These are phyloP conservation scores for Phrynocephalus vlangalii DNA, from an alignment of 2,797 vertebrate species.

Conservation along the genomic window DNA sequence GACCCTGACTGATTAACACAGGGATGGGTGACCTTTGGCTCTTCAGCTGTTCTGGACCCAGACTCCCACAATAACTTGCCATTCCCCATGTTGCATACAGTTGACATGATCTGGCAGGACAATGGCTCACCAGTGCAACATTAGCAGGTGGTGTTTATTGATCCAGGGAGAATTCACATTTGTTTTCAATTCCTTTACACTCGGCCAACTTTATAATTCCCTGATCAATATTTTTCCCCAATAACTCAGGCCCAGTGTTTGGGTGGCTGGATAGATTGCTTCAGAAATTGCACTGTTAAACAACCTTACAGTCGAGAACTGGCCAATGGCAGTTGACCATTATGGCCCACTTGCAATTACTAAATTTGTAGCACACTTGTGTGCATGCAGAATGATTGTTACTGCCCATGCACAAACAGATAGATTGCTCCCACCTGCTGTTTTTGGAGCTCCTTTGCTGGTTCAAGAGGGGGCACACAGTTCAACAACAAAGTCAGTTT, in stretches of 20 bases:
- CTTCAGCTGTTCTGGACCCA: neutral
- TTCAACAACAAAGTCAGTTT: neutral
- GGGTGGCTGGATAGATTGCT: neutral
- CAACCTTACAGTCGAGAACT: neutral
- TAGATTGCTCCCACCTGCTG: neutral
- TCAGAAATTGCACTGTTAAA: neutral
- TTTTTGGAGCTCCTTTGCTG: neutral
- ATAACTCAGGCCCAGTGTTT: neutral
- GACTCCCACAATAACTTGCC: neutral
- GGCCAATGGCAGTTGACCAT: neutral
- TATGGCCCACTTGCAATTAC: neutral
- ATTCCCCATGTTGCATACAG: neutral
- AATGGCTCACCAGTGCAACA: neutral
- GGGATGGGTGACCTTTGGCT: neutral
- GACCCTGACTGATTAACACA: neutral
- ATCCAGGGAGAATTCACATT: neutral
- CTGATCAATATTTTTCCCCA: neutral
- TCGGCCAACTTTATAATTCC: neutral
- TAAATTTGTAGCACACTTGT: no score
- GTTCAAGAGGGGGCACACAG: neutral
- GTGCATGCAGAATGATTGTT: no score
- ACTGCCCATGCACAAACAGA: neutral
- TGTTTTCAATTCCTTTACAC: neutral
- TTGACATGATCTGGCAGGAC: neutral
- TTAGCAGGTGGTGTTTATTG: neutral